These are phyloP conservation scores for Myrmecophaga tridactyla DNA, from an alignment of 2,113 vertebrate genomes.

Conservation along the genomic window DNA sequence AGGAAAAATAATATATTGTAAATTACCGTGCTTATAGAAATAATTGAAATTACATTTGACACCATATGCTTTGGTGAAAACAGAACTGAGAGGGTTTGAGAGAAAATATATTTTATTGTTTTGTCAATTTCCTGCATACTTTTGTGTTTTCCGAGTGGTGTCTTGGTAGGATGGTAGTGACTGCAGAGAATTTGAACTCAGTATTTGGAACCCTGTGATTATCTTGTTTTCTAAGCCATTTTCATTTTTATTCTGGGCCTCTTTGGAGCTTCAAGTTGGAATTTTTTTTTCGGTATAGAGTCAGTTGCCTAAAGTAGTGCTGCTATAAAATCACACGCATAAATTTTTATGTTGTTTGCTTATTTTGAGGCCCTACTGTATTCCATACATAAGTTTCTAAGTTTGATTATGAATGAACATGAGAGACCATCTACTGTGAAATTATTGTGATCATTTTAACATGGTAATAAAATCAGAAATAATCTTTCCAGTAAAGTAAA, in stretches of 20 bases:
- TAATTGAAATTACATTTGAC: background rate
- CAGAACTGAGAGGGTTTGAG: background rate
- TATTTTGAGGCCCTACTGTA: constrained; percentile 25
- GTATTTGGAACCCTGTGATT: background rate
- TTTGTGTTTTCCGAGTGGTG: background rate
- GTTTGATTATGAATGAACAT: background rate
- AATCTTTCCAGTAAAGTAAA: background rate
- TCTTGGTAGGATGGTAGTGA: background rate
- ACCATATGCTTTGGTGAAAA: background rate
- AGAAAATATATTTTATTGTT: background rate
- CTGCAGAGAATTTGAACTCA: background rate
- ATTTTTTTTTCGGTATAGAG: background rate
- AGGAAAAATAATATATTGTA: background rate
- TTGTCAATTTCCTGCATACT: background rate
- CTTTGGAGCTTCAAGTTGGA: background rate
- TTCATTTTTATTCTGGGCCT: background rate
- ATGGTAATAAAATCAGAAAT: constrained; percentile 19
- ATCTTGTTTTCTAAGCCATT: background rate
- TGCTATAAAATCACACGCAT: background rate
- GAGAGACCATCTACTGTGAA: background rate
- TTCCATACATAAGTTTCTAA: background rate
- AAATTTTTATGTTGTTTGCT: background rate
- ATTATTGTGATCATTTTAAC: constrained; percentile 8
- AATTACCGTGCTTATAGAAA: background rate
- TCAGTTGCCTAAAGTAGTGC: background rate